These are phyloP conservation scores for Malurus splendens DNA, from an alignment of 2,797 vertebrate genomes.

Conservation along the genomic window DNA sequence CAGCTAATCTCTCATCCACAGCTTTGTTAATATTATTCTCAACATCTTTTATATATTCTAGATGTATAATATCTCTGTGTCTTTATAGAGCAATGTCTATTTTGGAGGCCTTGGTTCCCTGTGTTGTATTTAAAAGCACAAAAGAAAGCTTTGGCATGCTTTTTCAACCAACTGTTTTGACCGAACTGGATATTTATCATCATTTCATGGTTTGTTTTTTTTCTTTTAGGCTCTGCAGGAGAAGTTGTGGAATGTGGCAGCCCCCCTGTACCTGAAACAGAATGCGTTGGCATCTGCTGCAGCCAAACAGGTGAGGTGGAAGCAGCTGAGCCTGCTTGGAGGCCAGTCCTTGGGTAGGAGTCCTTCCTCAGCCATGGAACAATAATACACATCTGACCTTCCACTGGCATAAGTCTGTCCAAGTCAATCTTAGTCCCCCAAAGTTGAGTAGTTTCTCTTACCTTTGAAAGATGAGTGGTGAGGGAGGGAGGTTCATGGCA, in stretches of 20 bases:
- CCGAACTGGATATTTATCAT: not conserved
- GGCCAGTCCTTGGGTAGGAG: not conserved
- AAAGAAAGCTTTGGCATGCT: not conserved
- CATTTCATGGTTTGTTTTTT: not conserved
- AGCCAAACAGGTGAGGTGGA: conserved; percentile 80
- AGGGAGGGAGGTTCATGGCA: not conserved
- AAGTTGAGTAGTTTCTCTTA: not conserved
- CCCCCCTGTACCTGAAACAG: conserved; percentile 91
- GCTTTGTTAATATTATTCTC: not conserved
- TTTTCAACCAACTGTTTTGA: not conserved
- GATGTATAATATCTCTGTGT: not conserved
- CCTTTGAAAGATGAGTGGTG: not conserved
- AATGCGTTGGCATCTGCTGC: conserved; percentile 87
- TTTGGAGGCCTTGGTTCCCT: not conserved
- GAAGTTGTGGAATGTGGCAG: conserved; percentile 92
- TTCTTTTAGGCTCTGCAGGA: conserved; percentile 87
- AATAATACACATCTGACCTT: accelerated
- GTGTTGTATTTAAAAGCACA: not conserved
- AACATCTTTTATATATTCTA: not conserved
- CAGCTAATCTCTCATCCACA: not conserved
- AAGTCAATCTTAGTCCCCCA: not conserved
- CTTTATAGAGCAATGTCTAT: not conserved
- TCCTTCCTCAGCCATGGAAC: not conserved
- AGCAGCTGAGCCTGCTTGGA: not conserved
- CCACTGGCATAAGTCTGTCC: not conserved